Conservation (phyloP, 2,113 vertebrate genomes). For the Oreochromis spilurus region DNA sequence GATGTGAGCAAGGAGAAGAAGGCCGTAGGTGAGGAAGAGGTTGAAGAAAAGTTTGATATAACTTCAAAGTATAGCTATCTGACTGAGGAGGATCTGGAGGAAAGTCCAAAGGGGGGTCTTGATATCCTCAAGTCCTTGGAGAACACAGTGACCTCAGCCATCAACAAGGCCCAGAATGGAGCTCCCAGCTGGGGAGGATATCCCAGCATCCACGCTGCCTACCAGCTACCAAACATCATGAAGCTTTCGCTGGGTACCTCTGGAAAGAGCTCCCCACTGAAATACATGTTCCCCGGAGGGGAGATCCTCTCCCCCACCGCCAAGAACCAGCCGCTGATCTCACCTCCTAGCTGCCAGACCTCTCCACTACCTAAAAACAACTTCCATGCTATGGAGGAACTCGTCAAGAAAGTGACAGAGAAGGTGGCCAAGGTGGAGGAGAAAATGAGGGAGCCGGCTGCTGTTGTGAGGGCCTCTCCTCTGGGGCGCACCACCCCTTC, state of each 20-base stretch:
- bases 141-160: conserved; percentile 97
- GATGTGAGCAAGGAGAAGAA: conserved; percentile 82
- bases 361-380: conserved; percentile 93
- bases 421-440: conserved; percentile 97
- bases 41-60: conserved; percentile 90
- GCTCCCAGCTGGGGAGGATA: conserved; percentile 98
- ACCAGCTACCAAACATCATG: conserved; percentile 98
- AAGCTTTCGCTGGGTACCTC: conserved; percentile 90
- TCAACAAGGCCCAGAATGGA: conserved; percentile 98
- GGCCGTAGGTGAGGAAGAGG: conserved; percentile 74
- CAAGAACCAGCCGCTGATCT: conserved; percentile 86
- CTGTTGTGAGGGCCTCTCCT: conserved; percentile 77
- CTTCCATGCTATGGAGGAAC: conserved; percentile 96
- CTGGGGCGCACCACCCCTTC: conserved; percentile 84
- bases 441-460: conserved; percentile 85
- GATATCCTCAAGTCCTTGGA: conserved; percentile 98
- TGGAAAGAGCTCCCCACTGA: conserved; percentile 83
- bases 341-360: conserved; percentile 87
- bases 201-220: conserved; percentile 96
- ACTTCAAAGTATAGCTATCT: conserved; percentile 95
- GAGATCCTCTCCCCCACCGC: conserved; percentile 82
- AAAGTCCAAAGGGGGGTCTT: conserved; percentile 93
- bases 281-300: conserved; percentile 84
- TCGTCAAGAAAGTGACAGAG: conserved; percentile 96
- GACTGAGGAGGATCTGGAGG: conserved; percentile 94